Base-by-base conservation (phyloP, 2,888 invertebrate genomes). In the Aelia acuminata region DNA sequence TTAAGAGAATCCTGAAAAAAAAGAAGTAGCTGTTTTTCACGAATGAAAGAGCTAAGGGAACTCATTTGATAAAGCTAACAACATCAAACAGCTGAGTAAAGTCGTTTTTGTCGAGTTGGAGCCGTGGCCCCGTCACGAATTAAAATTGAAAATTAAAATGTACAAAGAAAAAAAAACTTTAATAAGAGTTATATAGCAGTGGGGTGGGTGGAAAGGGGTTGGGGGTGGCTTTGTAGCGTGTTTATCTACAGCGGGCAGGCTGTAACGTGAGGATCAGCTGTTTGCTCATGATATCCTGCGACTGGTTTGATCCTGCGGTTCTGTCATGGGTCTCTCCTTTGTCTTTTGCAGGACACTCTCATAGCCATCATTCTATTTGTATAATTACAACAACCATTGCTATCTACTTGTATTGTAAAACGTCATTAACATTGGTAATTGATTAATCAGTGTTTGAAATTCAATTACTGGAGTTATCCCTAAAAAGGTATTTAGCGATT, bases 71-170 rank as follows among this genome's bases (percentile, higher is more conserved):
- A 35, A 70, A 70, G 63, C 63, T 70, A 70, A 70, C 63, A 26
- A 70, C 31, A 70, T 70, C 63, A 70, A 70, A 70, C 31, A 35
- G 31, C 7, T 70, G 31, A 35, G 63, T 35, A 70, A 70, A 20
- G 31, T 20, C 35, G 63, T 70, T 70, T 70, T 70, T 70, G 63
- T 70, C 35, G 31, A 70, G 63, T 15, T 20, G 18, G 18, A 2
- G 35, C 13, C 18, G 1, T 1, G 26, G 7, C 18, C 35, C 63
- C 35, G 35, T 70, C 63, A 35, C 31, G 63, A 70, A 70, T 35
- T 70, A 70, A 70, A 70, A 70, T 70, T 70, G 63, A 70, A 70
- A 70, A 70, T 70, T 70, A 70, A 70, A 70, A 70, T 70, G 63
- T 70, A 70, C 63, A 70, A 70, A 70, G 63, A 70, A 70, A 70